Evolutionary conservation across 2,797 vertebrate genomes (phyloP), one percentile per base, ranked within the genome.

Genomic region (Xiphophorus birchmanni): DNA sequence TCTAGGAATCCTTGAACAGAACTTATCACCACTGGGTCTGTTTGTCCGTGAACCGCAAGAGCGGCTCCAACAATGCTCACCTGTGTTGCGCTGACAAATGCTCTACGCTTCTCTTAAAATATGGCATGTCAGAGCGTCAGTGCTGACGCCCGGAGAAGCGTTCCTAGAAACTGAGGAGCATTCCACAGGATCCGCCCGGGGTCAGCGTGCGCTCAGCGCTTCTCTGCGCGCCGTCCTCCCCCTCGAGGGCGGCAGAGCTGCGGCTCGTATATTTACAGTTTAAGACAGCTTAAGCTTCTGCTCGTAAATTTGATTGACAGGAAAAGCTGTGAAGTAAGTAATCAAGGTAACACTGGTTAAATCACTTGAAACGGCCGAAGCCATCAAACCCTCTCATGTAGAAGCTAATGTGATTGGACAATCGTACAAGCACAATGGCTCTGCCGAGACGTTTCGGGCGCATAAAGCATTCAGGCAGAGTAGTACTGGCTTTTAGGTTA

Each of bases 121-220:
- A 56, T 48, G 80, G 76, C 74, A 78, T 63, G 74, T 2, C 65
- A 91, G 69, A 75, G 71, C 72, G 73, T 85, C 88, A 85, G 78
- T 37, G n/a, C 80, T 91, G 89, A 90, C 82, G 84, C 77, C 67
- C 80, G 9, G 5, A 82, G 84, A 69, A 5, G 13, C 86, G 84
- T 91, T 91, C 88, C 77, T 73, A 81, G 73, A 77, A 87, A 56
- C 58, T 1, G 74, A 79, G 23, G 52, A 0, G 10, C 84, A 90
- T 90, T 92, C 89, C 80, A 56, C n/a, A 40, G 54, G 11, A 80
- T 84, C 82, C 86, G 80, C 2, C 73, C 44, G 0, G 73, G 84
- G 86, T 87, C 88, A 77, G 52, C 1, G 54, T 48, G 73, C 17
- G 2, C 44, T 67, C 82, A 1, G 12, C 2, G 10, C 76, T 54